Evolutionary conservation across 2,113 vertebrate species (phyloP).

Genomic region (Lichenostomus cassidix): DNA sequence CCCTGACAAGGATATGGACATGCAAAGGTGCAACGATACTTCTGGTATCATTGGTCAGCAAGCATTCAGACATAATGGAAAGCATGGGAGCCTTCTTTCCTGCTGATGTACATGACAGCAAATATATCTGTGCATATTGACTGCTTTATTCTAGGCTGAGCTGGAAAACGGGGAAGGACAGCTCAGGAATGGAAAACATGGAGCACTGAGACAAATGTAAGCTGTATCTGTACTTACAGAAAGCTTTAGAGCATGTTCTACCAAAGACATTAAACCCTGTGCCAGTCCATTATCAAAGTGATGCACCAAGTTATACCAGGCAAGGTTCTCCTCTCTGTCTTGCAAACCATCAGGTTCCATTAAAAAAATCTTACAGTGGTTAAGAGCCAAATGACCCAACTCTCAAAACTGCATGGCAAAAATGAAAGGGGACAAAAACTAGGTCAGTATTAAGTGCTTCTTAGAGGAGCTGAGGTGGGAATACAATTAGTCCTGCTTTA

Average conservation of each 20-base stretch:
- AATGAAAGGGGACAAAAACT: neutral
- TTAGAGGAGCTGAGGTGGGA: neutral
- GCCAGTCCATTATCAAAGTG: neutral
- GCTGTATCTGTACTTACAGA: neutral
- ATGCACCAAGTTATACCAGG: neutral
- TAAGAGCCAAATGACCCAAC: neutral
- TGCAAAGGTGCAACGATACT: neutral
- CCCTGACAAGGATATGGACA: neutral
- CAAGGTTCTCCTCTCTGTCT: neutral
- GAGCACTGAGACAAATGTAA: neutral
- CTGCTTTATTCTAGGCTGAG: neutral
- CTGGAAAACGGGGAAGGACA: neutral
- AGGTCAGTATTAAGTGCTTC: neutral
- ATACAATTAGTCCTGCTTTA: neutral
- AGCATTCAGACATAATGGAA: neutral
- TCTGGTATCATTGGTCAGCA: neutral
- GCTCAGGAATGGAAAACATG: neutral
- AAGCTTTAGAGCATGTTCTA: neutral
- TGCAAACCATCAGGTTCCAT: neutral
- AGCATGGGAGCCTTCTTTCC: neutral
- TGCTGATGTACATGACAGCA: neutral
- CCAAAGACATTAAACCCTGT: rapidly evolving
- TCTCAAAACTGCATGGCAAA: neutral
- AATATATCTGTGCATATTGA: rapidly evolving
- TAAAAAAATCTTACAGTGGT: neutral